Conservation (phyloP, 2,888 invertebrate species). For the Pasiphila rectangulata region DNA sequence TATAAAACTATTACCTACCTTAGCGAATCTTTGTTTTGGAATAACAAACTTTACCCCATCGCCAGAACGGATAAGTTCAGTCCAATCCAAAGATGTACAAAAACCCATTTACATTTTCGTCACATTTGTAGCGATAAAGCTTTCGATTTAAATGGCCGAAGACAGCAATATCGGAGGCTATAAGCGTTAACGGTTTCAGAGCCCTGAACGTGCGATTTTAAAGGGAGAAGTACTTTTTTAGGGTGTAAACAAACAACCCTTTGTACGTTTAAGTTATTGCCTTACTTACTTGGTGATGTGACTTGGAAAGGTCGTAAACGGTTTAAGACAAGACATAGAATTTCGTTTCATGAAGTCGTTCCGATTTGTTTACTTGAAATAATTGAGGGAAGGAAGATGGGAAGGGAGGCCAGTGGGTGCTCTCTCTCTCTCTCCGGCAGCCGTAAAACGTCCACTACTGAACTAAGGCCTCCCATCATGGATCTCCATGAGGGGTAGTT, state of each 20-base stretch:
- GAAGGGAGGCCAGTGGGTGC: too few species aligned
- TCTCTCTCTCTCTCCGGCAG: too few species aligned
- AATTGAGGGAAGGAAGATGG: too few species aligned
- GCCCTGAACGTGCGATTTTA: conserved; percentile 50
- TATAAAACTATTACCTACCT: too few species aligned
- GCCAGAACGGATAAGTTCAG: not conserved
- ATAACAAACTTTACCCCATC: too few species aligned
- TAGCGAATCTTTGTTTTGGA: too few species aligned
- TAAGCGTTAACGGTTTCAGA: conserved; percentile 45
- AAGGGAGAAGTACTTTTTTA: conserved; percentile 41
- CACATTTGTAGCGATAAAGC: conserved; percentile 66
- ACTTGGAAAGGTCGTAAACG: not conserved
- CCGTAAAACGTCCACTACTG: too few species aligned
- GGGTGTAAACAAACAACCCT: conserved; percentile 11
- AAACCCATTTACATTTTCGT: conserved; percentile 61
- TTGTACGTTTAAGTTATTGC: conserved; percentile 13
- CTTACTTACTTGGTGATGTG: conserved; percentile 5
- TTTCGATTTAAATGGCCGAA: conserved; percentile 58
- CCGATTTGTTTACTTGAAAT: too few species aligned
- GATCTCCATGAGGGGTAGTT: too few species aligned
- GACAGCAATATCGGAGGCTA: conserved; percentile 55
- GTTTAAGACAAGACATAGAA: not conserved
- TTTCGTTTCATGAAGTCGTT: too few species aligned
- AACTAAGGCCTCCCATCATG: too few species aligned
- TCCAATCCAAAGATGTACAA: conserved; percentile 32